A percentile compares a stretch with the other conserved stretches of the same genome.
Conservation (phyloP, 2,888 invertebrate species). For the Drosophila vallismaia region DNA sequence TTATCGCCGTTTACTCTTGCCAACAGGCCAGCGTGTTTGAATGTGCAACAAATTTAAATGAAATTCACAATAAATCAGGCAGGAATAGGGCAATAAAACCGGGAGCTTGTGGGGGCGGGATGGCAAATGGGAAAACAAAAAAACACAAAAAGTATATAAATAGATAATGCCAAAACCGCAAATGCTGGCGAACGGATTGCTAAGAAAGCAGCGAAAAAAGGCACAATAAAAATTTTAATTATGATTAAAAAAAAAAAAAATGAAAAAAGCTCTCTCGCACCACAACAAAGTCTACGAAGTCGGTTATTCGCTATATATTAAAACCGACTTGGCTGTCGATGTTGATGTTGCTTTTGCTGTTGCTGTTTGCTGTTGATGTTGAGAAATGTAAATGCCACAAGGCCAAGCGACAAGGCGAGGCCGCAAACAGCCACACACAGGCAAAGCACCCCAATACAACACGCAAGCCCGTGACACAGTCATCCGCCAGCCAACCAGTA, state of each 20-base stretch:
- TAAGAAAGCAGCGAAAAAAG: constrained; percentile 66
- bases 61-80: constrained; percentile 56
- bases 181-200: constrained; percentile 46
- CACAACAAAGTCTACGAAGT: constrained; percentile 12
- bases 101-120: constrained; percentile 32
- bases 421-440: constrained; percentile 52
- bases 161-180: constrained; percentile 58
- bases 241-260: constrained; percentile 67
- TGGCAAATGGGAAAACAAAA: constrained; percentile 1
- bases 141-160: constrained; percentile 53
- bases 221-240: constrained; percentile 69
- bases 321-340: constrained; percentile 42
- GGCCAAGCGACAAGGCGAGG: constrained; percentile 80
- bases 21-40: constrained; percentile 20
- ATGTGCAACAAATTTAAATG: constrained; percentile 48
- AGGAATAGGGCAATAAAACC: constrained; percentile 48
- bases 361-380: constrained; percentile 60
- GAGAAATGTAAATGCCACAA: constrained; percentile 78
- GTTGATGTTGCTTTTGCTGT: constrained; percentile 6
- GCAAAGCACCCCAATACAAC: constrained; percentile 25
- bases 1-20: constrained; percentile 58
- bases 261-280: constrained; percentile 20
- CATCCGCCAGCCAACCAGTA: constrained; percentile 15
- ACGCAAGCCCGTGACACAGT: constrained; percentile 74
- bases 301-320: constrained; percentile 15